Percentiles rank a stretch among this genome's conserved stretches.
Conservation (phyloP, 2,113 vertebrate genomes). For the Barbus barbus region DNA sequence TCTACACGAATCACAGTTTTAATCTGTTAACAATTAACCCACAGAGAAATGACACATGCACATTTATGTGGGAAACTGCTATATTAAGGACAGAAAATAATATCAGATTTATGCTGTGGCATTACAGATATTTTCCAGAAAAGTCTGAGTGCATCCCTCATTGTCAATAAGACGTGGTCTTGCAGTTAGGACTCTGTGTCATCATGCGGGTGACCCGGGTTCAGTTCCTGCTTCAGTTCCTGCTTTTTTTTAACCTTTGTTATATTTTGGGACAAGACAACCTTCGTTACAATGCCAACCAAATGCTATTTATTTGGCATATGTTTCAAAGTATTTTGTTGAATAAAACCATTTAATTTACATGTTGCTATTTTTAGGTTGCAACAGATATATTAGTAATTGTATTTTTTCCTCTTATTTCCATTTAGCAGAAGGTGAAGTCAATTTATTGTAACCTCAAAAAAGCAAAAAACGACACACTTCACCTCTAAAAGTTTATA, state of each 20-base stretch:
- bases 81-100: slow-evolving; percentile 9
- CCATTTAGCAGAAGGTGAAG: slow-evolving; percentile 1
- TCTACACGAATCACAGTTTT: not conserved
- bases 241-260: too few species aligned
- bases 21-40: slow-evolving; percentile 6
- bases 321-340: not conserved
- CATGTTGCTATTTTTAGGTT: not conserved
- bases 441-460: not conserved
- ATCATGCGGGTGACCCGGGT: too few species aligned
- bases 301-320: not conserved
- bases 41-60: slow-evolving; percentile 13
- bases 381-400: not conserved
- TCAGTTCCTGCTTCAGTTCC: too few species aligned
- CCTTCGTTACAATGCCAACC: too few species aligned
- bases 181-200: too few species aligned
- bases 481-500: not conserved
- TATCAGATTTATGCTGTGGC: slow-evolving; percentile 24
- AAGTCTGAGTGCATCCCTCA: too few species aligned
- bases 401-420: not conserved
- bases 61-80: not conserved
- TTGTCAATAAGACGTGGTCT: too few species aligned
- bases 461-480: not conserved
- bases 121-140: too few species aligned
- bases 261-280: too few species aligned
- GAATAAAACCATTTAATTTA: not conserved